Conservation (phyloP, 2,113 vertebrate genomes). For the Merops nubicus region DNA sequence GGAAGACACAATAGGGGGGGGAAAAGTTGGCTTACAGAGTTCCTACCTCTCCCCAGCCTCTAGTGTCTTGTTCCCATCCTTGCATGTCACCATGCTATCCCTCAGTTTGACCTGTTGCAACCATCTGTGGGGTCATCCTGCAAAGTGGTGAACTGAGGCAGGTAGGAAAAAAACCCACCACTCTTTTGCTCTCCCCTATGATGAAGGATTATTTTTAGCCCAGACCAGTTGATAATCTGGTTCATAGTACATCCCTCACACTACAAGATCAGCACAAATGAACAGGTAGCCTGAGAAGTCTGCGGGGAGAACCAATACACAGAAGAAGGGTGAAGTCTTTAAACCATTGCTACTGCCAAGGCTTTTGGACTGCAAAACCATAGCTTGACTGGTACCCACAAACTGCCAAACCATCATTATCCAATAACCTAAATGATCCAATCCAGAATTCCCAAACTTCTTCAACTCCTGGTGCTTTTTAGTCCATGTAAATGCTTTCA, state of each 20-base stretch:
- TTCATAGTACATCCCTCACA: background rate
- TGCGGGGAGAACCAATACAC: background rate
- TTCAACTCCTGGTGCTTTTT: background rate
- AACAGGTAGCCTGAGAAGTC: background rate
- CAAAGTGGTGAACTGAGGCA: background rate
- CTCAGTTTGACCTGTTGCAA: background rate
- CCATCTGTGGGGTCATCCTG: background rate
- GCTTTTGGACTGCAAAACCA: background rate
- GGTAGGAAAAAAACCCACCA: background rate
- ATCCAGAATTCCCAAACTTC: background rate
- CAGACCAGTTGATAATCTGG: background rate
- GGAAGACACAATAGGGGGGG: background rate
- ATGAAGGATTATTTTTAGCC: background rate
- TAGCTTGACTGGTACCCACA: background rate
- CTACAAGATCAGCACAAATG: background rate
- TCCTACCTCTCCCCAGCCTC: background rate
- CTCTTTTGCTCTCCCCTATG: background rate
- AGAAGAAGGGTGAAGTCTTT: background rate
- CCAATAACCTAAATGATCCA: background rate
- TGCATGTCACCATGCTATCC: background rate
- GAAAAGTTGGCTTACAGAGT: background rate
- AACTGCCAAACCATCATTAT: background rate
- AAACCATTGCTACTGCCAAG: background rate
- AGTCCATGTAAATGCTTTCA: background rate
- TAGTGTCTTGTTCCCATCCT: background rate